These are phyloP conservation scores for Spatula versicolor DNA, from an alignment of 2,797 vertebrate genomes.

Conservation along the genomic window DNA sequence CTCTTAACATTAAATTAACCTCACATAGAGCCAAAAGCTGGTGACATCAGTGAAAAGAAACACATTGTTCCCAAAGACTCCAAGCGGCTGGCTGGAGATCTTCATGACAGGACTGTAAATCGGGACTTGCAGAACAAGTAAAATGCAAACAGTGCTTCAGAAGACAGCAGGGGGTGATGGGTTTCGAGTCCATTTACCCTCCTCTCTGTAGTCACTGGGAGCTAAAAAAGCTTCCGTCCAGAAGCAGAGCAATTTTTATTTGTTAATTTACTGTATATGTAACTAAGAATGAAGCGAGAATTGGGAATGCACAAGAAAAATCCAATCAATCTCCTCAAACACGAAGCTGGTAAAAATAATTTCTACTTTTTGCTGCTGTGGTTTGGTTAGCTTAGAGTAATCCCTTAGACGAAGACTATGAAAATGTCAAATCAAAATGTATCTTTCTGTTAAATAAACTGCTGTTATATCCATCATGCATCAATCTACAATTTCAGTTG, in stretches of 20 bases:
- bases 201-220: not conserved
- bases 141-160: not conserved
- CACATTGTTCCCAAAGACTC: not conserved
- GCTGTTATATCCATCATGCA: not conserved
- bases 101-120: not conserved
- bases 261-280: not conserved
- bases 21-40: not conserved
- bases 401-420: not conserved
- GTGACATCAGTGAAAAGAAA: not conserved
- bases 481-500: not conserved
- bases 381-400: not conserved
- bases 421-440: not conserved
- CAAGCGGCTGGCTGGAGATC: not conserved
- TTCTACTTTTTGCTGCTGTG: not conserved
- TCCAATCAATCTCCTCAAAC: not conserved
- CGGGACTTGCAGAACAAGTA: not conserved
- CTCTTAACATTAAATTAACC: not conserved
- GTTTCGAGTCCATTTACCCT: not conserved
- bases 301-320: not conserved
- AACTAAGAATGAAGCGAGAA: not conserved
- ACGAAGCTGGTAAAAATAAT: not conserved
- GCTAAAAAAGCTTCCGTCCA: not conserved
- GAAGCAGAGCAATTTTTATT: not conserved
- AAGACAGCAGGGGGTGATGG: not conserved
- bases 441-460: not conserved